Evolutionary conservation across 2,888 invertebrate genomes (phyloP).

Genomic region (Drosophila nr. perissopoda): DNA sequence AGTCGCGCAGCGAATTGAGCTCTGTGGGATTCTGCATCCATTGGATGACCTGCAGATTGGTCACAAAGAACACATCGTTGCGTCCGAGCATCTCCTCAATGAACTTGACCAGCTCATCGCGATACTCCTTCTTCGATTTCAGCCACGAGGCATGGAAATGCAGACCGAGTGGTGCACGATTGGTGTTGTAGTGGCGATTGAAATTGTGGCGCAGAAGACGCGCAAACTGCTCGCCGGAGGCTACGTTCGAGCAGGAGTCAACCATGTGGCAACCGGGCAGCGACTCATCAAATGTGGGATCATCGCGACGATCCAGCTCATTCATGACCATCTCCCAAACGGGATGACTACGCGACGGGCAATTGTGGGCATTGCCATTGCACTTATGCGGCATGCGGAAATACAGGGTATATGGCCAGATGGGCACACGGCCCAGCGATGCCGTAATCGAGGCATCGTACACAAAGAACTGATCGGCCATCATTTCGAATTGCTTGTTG

Average conservation of each 20-base stretch:
- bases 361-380: constrained; percentile 96
- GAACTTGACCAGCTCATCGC: constrained; percentile 95
- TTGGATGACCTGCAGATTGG: constrained; percentile 95
- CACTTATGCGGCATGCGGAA: constrained; percentile 98
- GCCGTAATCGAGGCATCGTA: constrained; percentile 98
- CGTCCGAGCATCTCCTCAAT: constrained; percentile 96
- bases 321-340: constrained; percentile 99
- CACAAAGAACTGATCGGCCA: constrained; percentile 97
- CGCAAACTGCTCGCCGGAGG: constrained; percentile 95
- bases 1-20: constrained; percentile 93
- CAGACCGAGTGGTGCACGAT: constrained; percentile 96
- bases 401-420: constrained; percentile 99
- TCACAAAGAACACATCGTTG: constrained; percentile 97
- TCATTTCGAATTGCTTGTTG: constrained; percentile 98
- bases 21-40: constrained; percentile 99
- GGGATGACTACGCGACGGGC: constrained; percentile 95
- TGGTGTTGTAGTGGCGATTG: constrained; percentile 96
- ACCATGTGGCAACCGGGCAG: constrained; percentile 97
- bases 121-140: constrained; percentile 96
- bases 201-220: constrained; percentile 96
- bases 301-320: constrained; percentile 96
- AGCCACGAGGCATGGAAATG: constrained; percentile 98
- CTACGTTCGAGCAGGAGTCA: constrained; percentile 96
- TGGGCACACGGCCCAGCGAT: constrained; percentile 93
- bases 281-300: constrained; percentile 96